Evolutionary conservation across 2,113 vertebrate species (phyloP).

Genomic region (Oncorhynchus keta): DNA sequence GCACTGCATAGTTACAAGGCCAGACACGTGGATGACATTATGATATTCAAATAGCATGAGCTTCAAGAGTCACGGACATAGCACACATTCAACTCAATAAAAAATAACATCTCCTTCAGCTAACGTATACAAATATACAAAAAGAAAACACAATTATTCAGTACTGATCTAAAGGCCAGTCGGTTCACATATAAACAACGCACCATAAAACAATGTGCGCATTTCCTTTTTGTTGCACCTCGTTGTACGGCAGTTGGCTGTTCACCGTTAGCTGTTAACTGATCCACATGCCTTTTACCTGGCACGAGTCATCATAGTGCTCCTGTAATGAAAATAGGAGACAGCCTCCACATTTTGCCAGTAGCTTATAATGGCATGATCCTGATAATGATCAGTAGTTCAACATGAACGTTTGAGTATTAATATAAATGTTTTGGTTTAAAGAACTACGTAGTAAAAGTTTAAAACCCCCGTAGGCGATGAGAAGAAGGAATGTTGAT

Average conservation of each 20-base stretch:
- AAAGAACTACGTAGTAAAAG: conserved; percentile 19
- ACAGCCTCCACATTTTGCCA: neutral
- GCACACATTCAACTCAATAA: neutral
- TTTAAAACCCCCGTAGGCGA: conserved; percentile 35
- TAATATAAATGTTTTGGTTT: conserved; percentile 32
- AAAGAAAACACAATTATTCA: conserved; percentile 22
- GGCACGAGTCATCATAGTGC: neutral
- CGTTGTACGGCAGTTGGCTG: neutral
- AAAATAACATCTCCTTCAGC: neutral
- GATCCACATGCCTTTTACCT: neutral
- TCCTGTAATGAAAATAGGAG: neutral
- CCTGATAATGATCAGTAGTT: conserved; percentile 50
- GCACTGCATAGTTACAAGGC: neutral
- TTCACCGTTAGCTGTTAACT: neutral
- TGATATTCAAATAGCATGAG: conserved; percentile 9
- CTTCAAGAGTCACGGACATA: conserved; percentile 12
- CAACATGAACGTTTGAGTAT: conserved; percentile 39
- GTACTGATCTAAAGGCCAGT: conserved; percentile 28
- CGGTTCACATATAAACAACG: conserved; percentile 13
- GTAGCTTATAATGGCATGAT: conserved; percentile 39
- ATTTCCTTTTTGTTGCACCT: conserved; percentile 13
- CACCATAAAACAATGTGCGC: conserved; percentile 20
- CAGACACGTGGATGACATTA: neutral
- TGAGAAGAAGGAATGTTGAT: conserved; percentile 66
- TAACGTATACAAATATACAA: conserved; percentile 9